Base-by-base conservation (phyloP, 2,888 invertebrate species). In the Pycnomerus fuliginosus region DNA sequence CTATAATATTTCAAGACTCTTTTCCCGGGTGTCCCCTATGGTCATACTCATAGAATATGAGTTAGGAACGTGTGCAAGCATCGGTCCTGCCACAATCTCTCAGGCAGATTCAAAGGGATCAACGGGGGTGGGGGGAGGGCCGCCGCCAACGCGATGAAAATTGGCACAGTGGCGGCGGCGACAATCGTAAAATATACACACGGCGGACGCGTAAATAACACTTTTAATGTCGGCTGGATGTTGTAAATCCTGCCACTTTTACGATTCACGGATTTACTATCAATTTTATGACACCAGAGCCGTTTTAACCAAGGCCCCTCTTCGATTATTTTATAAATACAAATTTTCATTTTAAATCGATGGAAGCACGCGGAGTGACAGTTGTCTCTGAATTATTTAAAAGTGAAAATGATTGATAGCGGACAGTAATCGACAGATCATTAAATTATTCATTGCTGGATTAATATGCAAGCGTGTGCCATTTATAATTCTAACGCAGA, bases 161-260 rank as follows among this genome's bases (percentile, higher is more conserved):
- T 14, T 30, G 30, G 16, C 16, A 23, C 33, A 34, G 33, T 34
- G 33, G 33, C 33, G 33, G 33, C 33, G 33, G 3, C 33, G 22
- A 27, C 16, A 27, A 8, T 35, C 27, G 35, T 35, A 25, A 35
- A 35, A n/a, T n/a, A n/a, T n/a, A n/a, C 22, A 16, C 16, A 16
- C 15, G 22, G 11, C 3, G 24, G 13, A 34, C 24, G 39, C 39
- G 39, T 25, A 39, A 39, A 39, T 39, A 39, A 32, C 39, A 16
- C 24, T 30, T 31, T 38, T 38, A 38, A 38, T 40, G n/a, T n/a
- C n/a, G n/a, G n/a, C n/a, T n/a, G 40, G 40, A 40, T 22, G 40
- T 20, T 33, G 33, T 40, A 40, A 40, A 40, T 34, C 41, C 27
- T 27, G 39, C 33, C 28, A 27, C 40, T 40, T 41, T 41, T 40